These are phyloP conservation scores for Spodoptera exigua DNA, from an alignment of 2,888 invertebrate species.

Conservation along the genomic window DNA sequence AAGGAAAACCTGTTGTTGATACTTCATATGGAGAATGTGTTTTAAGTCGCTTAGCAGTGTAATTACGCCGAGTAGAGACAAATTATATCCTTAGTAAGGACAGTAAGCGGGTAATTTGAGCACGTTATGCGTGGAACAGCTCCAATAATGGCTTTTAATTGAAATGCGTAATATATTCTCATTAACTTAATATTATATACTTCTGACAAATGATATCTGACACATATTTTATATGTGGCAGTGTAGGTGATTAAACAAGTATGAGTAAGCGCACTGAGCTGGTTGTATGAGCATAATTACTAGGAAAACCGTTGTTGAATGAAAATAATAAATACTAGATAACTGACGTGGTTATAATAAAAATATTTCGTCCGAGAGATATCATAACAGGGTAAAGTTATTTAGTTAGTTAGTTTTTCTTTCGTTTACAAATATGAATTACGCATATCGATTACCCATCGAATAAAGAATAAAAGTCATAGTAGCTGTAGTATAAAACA, in stretches of 20 bases:
- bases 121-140: slow-evolving; percentile 57
- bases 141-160: slow-evolving; percentile 72
- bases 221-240: slow-evolving; percentile 64
- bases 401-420: too few species aligned
- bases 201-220: slow-evolving; percentile 61
- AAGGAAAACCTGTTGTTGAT: slow-evolving; percentile 66
- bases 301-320: slow-evolving; percentile 78
- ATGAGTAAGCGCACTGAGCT: slow-evolving; percentile 64
- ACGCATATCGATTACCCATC: too few species aligned
- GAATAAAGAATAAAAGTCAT: too few species aligned
- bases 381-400: slow-evolving; percentile 54
- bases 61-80: slow-evolving; percentile 67
- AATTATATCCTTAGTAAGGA: slow-evolving; percentile 70
- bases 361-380: slow-evolving; percentile 66
- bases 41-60: slow-evolving; percentile 65
- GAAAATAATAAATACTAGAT: slow-evolving; percentile 77
- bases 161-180: slow-evolving; percentile 64
- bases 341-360: slow-evolving; percentile 68
- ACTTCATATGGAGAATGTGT: slow-evolving; percentile 68
- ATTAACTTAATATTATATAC: slow-evolving; percentile 61
- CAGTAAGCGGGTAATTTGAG: slow-evolving; percentile 69
- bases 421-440: too few species aligned
- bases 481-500: too few species aligned
- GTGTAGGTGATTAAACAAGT: slow-evolving; percentile 66
- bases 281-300: slow-evolving; percentile 60